phyloP scores from a whole-genome alignment of 2,888 invertebrate species.

The Drosophila birchii region DNA sequence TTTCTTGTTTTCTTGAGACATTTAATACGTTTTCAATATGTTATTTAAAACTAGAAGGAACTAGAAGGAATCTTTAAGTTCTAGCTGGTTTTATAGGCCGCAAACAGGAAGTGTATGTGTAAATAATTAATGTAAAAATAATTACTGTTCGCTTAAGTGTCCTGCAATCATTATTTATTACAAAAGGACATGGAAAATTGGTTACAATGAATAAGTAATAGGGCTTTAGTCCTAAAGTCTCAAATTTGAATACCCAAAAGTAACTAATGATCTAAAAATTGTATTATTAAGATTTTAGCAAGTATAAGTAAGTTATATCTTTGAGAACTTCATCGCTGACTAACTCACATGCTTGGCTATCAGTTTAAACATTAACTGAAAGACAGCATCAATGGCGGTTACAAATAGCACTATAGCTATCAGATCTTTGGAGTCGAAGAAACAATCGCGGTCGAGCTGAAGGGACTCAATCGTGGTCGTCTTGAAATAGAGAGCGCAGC shows the following conservation, averaged over 20 bases:
- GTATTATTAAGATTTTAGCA: background rate
- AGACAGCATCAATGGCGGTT: background rate
- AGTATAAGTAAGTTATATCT: no score
- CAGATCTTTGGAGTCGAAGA: background rate
- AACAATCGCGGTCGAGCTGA: slow-evolving; percentile 9
- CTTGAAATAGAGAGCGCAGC: slow-evolving; percentile 23
- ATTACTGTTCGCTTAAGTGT: background rate
- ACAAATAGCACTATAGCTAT: background rate
- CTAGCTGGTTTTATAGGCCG: background rate
- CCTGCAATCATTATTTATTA: background rate
- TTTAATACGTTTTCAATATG: background rate
- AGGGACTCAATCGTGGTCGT: slow-evolving; percentile 20
- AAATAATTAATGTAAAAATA: background rate
- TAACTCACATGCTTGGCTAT: background rate
- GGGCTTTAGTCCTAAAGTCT: background rate
- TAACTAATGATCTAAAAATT: background rate
- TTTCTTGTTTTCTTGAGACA: background rate
- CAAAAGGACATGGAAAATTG: background rate
- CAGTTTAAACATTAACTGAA: background rate
- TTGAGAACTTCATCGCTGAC: background rate
- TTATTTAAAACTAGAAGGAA: background rate
- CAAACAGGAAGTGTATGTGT: background rate
- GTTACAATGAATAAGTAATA: background rate
- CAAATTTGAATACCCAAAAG: background rate
- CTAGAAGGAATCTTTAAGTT: background rate